These are phyloP conservation scores for Oeneis ivallda DNA, from an alignment of 2,888 invertebrate species.

Conservation along the genomic window DNA sequence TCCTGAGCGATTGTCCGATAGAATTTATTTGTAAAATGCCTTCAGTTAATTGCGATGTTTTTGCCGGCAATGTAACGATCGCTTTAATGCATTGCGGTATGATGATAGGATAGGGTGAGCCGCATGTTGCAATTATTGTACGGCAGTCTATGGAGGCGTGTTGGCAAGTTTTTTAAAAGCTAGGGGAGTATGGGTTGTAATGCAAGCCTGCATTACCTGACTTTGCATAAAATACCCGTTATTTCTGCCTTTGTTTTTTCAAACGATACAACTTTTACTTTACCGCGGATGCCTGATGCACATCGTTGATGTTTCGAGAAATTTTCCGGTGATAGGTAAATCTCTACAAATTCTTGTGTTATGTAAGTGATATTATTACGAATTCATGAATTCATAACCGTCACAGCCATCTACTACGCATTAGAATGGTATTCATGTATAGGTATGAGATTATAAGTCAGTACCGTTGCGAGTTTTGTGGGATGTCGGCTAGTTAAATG, in stretches of 20 bases:
- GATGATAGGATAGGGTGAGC: constrained; percentile 35
- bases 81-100: constrained; percentile 33
- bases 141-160: constrained; percentile 25
- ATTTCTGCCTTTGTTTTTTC: constrained; percentile 10
- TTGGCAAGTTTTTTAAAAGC: constrained; percentile 31
- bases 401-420: background rate
- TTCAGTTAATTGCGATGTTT: constrained; percentile 31
- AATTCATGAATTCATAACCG: constrained; percentile 7
- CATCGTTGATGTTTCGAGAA: background rate
- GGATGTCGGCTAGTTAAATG: constrained; percentile 1
- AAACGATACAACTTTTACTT: constrained; percentile 3
- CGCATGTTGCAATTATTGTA: constrained; percentile 37
- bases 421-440: background rate
- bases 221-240: constrained; percentile 16
- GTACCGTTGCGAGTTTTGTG: constrained; percentile 8
- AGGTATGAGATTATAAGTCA: background rate
- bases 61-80: constrained; percentile 33
- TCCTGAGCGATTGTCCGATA: constrained; percentile 25
- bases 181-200: constrained; percentile 23
- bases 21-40: constrained; percentile 30
- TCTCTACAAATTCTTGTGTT: background rate
- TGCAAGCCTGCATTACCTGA: constrained; percentile 15
- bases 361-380: background rate
- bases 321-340: background rate
- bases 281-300: constrained; percentile 1